phyloP scores from a whole-genome alignment of 2,797 vertebrate genomes.

The Lepilemur ruficaudatus region DNA sequence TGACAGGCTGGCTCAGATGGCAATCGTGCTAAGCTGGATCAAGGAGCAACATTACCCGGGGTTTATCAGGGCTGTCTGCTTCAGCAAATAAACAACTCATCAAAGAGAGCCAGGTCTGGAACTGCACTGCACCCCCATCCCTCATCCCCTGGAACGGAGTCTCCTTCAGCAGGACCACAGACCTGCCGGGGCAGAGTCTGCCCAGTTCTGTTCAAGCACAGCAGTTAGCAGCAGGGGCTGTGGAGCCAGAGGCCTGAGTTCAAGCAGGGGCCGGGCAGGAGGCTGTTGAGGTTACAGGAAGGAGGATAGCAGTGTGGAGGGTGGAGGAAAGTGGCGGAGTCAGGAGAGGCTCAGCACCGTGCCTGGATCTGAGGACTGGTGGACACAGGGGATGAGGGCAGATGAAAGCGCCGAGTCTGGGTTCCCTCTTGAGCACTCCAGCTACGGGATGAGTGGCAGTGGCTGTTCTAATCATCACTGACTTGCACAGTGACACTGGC shows the following conservation, averaged over 20 bases:
- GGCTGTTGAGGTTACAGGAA: background rate
- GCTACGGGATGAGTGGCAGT: accelerated
- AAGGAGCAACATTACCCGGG: background rate
- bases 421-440: background rate
- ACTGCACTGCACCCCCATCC: background rate
- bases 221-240: too few species aligned
- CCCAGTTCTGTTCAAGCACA: background rate
- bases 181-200: background rate
- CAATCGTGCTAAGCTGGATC: background rate
- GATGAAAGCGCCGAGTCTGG: accelerated
- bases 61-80: background rate
- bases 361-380: background rate
- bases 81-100: background rate
- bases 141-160: background rate
- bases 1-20: background rate
- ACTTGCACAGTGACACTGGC: background rate
- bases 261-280: background rate
- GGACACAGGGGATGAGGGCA: accelerated
- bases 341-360: accelerated
- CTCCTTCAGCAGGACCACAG: background rate
- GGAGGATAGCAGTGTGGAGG: accelerated
- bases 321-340: background rate
- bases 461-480: background rate
- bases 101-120: background rate
- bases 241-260: background rate